Base-by-base conservation (phyloP, 2,888 invertebrate genomes). In the Desoria tigrina region DNA sequence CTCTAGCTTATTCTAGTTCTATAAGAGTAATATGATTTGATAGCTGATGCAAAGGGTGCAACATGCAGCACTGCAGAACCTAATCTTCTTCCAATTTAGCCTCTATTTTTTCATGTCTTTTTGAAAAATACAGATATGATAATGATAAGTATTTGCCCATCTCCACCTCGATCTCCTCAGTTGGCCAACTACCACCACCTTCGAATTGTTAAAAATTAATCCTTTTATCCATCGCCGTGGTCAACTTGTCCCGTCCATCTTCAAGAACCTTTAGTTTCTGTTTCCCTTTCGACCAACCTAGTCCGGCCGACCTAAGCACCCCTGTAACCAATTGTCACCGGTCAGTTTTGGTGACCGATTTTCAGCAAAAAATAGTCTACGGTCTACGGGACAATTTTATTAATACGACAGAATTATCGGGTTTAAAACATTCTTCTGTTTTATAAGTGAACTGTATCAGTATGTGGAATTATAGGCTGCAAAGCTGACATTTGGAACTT, bases 221-320 rank as follows among this genome's bases (percentile, higher is more conserved):
- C 45, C n/a, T 21, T 45, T 45, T 18, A 45, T 45, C 45, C 45
- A 45, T 45, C 45, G 9, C 16, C 45, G 45, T 45, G 45, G 45
- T 45, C 45, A 45, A 18, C 45, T 45, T 45, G 45, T 45, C 45
- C 21, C 16, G 45, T 45, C 45, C 45, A 45, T 45, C 45, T 28
- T 14, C 9, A 26, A 55, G 3, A 24, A 16, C n/a, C n/a, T 18
- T 55, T 55, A 55, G 55, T 55, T 18, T 55, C 32, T 55, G 18
- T 55, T 55, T 55, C 32, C 26, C 55, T 55, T 26, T 55, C 55
- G 32, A 55, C 55, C 32, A 6, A 21, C 16, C 45, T 45, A 45
- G 45, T 45, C 45, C 21, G 16, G 32, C 32, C 32, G 4, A 32
- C n/a, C n/a, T 32, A 11, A 32, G 32, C 6, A 32, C 11, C 11